Conservation (phyloP, 92 coral and sea anemone species). For the Isaurus tuberculatus region DNA sequence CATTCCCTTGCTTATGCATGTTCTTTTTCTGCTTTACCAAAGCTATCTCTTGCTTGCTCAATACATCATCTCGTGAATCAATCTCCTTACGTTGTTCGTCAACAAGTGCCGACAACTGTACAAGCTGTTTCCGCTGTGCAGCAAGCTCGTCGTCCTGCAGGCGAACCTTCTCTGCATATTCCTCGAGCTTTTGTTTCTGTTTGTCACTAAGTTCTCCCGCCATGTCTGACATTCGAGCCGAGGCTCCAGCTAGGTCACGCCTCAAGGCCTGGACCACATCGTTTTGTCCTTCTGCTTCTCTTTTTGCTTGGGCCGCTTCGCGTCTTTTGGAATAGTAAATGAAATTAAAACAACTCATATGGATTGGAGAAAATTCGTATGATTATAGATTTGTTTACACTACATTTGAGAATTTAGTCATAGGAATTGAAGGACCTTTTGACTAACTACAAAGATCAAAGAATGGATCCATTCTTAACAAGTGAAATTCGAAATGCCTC, state of each 20-base stretch:
- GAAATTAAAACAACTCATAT: not conserved
- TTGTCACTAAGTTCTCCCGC: slow-evolving; percentile 94
- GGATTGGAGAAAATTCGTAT: not conserved
- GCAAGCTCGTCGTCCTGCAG: slow-evolving; percentile 86
- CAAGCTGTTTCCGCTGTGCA: slow-evolving; percentile 83
- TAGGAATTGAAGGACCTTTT: no score
- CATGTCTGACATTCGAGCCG: slow-evolving; percentile 99
- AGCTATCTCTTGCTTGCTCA: slow-evolving; percentile 67
- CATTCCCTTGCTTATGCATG: slow-evolving; percentile 65
- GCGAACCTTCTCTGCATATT: slow-evolving; percentile 80
- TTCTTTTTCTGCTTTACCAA: slow-evolving; percentile 75
- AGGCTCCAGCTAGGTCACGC: slow-evolving; percentile 95
- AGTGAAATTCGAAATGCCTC: no score
- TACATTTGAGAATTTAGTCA: no score
- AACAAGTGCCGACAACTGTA: slow-evolving; percentile 77
- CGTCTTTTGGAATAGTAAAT: slow-evolving; percentile 55
- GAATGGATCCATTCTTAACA: no score
- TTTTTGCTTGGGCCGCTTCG: slow-evolving; percentile 92
- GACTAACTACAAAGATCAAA: no score
- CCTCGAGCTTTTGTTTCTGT: slow-evolving; percentile 92
- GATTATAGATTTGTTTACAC: no score
- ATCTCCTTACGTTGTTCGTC: slow-evolving; percentile 91
- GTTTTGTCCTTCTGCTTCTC: slow-evolving; percentile 84
- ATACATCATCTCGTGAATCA: slow-evolving; percentile 71
- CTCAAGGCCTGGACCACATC: slow-evolving; percentile 90